Evolutionary conservation across 2,888 invertebrate genomes (phyloP).

Genomic region (Cyrtodaria siliqua): DNA sequence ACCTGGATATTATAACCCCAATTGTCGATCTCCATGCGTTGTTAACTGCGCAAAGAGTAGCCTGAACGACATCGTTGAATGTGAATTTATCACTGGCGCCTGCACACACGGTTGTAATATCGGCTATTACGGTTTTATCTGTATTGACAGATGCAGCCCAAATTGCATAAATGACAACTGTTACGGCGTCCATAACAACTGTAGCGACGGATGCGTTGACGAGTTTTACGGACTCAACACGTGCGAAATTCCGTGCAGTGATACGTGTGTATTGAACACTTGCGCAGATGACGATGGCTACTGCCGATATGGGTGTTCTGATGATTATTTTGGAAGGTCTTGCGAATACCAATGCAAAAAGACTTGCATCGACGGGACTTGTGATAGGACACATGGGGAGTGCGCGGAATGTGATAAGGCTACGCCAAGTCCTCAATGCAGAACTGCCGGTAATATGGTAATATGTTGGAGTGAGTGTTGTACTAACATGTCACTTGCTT

Average conservation of each 20-base stretch:
- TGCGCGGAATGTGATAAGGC: conserved; percentile 37
- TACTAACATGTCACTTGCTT: conserved; percentile 2
- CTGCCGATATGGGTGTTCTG: conserved; percentile 29
- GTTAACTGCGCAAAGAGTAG: conserved; percentile 19
- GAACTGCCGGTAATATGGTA: conserved; percentile 42
- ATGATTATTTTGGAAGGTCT: conserved; percentile 29
- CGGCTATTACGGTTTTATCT: conserved; percentile 35
- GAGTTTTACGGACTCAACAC: conserved; percentile 28
- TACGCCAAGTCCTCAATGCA: conserved; percentile 24
- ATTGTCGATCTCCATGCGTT: conserved; percentile 28
- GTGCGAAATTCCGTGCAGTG: conserved; percentile 39
- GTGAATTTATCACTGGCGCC: conserved; percentile 35
- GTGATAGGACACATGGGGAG: conserved; percentile 38
- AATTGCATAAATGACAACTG: conserved; percentile 43
- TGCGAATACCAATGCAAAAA: conserved; percentile 43
- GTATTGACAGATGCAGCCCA: conserved; percentile 30
- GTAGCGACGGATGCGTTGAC: conserved; percentile 41
- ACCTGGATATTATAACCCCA: conserved; percentile 29
- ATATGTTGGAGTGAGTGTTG: conserved; percentile 4
- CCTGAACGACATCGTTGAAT: conserved; percentile 1
- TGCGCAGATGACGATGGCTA: conserved; percentile 36
- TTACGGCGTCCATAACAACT: conserved; percentile 29
- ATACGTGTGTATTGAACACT: conserved; percentile 18
- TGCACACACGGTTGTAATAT: conserved; percentile 38
- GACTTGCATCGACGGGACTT: conserved; percentile 39